Base-by-base conservation (phyloP, 2,888 invertebrate species). In the Lycaena phlaeas region DNA sequence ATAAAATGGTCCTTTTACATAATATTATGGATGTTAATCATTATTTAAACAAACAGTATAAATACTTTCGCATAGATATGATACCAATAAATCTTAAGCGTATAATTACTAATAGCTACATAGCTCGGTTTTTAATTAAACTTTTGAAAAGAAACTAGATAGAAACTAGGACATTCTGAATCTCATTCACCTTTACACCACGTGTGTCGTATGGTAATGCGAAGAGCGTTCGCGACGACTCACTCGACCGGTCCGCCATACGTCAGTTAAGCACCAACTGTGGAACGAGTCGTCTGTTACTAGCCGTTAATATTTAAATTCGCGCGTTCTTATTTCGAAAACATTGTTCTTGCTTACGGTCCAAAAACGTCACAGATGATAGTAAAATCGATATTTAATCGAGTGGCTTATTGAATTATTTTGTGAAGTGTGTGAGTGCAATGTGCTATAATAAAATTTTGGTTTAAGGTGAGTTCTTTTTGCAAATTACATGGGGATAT, bases 261-360 rank as follows among this genome's bases (percentile, higher is more conserved):
- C 30, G 15, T 30, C 34, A 34, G 34, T 34, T 18, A 14, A 34
- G 12, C 34, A 12, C 22, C 34, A 18, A 18, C 34, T 11, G 12
- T 22, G 11, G 12, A 11, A 17, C 34, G 34, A 7, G 30, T 2
- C 34, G 22, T 11, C 22, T 7, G 4, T 22, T 7, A 12, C 34
- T n/a, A 9, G 9, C 22, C 12, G 22, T 22, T n/a, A 34, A 34
- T 12, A 6, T 34, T 34, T 18, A 34, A 34, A 34, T 34, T 18
- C 22, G 18, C 34, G 18, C 34, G 34, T 34, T 34, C 18, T 22
- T 34, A 6, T 12, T 22, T 34, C 12, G 9, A 34, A 34, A 34
- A 12, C 11, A 12, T 12, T 27, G 22, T 9, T 3, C 7, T 7
- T 7, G 2, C 22, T 3, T 22, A 22, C 22, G 7, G 22, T 18